A percentile compares a stretch with the other conserved stretches of the same genome.
Evolutionary conservation across 37 sponge, comb jelly and placozoan species (phyloP).

Genomic region (Tethya wilhelma): DNA sequence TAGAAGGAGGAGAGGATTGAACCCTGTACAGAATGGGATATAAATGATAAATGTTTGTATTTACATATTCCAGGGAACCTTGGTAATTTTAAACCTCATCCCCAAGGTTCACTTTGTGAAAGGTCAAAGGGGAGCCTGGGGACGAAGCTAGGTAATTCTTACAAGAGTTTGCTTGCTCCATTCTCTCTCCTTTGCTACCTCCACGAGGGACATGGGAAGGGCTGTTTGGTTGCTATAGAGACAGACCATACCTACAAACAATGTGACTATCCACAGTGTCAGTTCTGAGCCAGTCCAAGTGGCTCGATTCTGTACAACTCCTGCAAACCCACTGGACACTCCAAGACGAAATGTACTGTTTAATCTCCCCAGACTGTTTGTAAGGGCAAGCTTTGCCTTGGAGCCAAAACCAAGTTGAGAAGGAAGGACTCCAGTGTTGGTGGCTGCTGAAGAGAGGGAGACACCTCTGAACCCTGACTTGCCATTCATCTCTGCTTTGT

Average conservation of each 20-base stretch:
- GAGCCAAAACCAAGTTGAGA: not conserved
- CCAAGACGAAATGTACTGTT: not conserved
- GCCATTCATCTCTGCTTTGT: no score
- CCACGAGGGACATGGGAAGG: slow-evolving; percentile 33
- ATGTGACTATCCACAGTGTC: slow-evolving; percentile 22
- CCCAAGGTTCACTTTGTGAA: no score
- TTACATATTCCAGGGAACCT: not conserved
- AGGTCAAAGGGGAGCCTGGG: no score
- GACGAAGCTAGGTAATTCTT: no score
- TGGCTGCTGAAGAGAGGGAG: not conserved
- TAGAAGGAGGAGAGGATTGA: slow-evolving; percentile 46
- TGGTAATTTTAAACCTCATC: no score
- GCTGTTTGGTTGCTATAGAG: slow-evolving; percentile 29
- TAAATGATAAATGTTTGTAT: not conserved
- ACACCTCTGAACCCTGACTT: no score
- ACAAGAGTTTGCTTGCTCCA: slow-evolving; percentile 37
- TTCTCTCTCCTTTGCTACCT: slow-evolving; percentile 14
- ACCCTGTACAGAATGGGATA: slow-evolving; percentile 11
- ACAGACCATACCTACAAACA: slow-evolving; percentile 26
- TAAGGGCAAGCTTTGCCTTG: slow-evolving; percentile 3
- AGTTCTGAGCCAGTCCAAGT: slow-evolving; percentile 17
- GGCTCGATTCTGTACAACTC: slow-evolving; percentile 15
- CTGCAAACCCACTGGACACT: not conserved
- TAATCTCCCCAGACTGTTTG: not conserved
- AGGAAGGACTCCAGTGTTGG: not conserved